phyloP scores from a whole-genome alignment of 2,888 invertebrate species.

The Altica lythri region DNA sequence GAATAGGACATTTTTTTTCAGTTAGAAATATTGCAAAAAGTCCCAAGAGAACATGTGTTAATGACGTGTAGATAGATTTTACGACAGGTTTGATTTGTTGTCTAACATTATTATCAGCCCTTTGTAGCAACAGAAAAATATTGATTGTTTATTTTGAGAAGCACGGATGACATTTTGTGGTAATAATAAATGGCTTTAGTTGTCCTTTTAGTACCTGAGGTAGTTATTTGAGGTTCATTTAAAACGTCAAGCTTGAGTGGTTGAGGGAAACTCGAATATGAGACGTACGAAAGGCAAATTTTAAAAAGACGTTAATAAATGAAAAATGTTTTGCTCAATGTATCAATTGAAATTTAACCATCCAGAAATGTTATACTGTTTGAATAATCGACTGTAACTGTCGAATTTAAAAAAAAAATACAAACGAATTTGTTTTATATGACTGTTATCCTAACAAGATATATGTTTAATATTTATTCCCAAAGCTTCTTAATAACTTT shows the following conservation, averaged over 20 bases:
- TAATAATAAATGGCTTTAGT: conserved; percentile 35
- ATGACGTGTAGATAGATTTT: conserved; percentile 32
- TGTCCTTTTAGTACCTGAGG: conserved; percentile 29
- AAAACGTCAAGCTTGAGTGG: conserved; percentile 24
- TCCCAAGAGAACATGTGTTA: conserved; percentile 33
- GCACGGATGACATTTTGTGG: conserved; percentile 32
- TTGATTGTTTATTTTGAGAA: conserved; percentile 32
- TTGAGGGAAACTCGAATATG: conserved; percentile 9
- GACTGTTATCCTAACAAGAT: too few species aligned
- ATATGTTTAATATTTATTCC: too few species aligned
- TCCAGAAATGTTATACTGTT: conserved; percentile 9
- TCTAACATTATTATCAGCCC: conserved; percentile 27
- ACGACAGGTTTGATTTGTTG: conserved; percentile 32
- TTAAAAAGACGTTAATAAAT: conserved; percentile 16
- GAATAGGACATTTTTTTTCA: conserved; percentile 1
- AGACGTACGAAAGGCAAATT: neutral
- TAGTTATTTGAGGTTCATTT: conserved; percentile 26
- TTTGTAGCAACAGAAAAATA: conserved; percentile 29
- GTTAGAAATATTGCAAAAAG: conserved; percentile 3
- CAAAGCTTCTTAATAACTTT: too few species aligned
- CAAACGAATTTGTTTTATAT: too few species aligned
- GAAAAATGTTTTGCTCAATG: conserved; percentile 2
- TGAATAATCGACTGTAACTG: too few species aligned
- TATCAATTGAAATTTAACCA: conserved; percentile 8
- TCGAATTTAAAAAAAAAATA: too few species aligned